Evolutionary conservation across 2,113 vertebrate species (phyloP).

Genomic region (Rhombomys opimus): DNA sequence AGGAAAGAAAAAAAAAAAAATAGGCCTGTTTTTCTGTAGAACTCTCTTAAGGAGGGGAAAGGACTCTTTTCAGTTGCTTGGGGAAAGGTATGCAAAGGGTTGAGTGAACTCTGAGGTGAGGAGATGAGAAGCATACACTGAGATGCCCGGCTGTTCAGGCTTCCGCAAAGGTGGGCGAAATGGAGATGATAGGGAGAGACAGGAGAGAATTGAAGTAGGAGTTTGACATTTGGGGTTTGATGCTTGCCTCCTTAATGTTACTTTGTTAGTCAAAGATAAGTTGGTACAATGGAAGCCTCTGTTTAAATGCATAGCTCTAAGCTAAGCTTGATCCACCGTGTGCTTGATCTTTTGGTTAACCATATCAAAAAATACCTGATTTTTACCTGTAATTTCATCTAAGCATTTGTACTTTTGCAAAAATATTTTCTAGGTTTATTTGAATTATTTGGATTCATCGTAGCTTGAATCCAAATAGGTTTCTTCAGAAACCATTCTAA

Average conservation of each 20-base stretch:
- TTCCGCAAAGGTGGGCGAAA: neutral
- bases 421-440: conserved; percentile 29
- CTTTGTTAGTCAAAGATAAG: neutral
- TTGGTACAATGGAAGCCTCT: conserved; percentile 31
- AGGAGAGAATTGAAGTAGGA: neutral
- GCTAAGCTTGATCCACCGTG: neutral
- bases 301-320: neutral
- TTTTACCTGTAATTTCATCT: conserved; percentile 33
- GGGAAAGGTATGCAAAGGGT: neutral
- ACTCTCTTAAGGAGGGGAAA: neutral
- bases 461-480: neutral
- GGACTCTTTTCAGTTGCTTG: neutral
- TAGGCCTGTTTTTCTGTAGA: neutral
- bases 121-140: neutral
- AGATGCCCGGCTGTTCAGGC: neutral
- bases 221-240: conserved; percentile 17
- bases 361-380: neutral
- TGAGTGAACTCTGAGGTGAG: neutral
- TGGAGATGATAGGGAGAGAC: neutral
- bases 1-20: neutral
- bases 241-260: neutral
- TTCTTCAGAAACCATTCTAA: conserved; percentile 42
- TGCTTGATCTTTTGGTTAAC: conserved; percentile 8
- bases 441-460: conserved; percentile 44
- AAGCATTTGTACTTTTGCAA: conserved; percentile 46